Conservation (phyloP, 2,797 vertebrate genomes). For the Momotus momota region DNA sequence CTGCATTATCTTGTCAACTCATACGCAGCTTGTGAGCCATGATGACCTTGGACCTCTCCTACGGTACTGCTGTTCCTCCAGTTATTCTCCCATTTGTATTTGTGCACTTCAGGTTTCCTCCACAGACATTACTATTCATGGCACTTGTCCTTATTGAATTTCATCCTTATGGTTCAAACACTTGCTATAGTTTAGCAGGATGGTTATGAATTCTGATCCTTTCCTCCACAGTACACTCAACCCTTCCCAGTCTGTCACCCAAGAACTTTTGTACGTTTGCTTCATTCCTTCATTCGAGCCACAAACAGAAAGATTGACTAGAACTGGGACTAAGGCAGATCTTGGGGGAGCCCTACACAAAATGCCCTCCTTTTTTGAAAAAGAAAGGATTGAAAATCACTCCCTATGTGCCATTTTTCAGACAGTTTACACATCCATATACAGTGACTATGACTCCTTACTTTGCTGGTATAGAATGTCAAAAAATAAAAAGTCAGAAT, state of each 20-base stretch:
- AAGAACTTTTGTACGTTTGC: fast-evolving
- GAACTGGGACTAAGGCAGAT: background rate
- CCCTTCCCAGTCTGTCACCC: background rate
- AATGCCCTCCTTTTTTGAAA: background rate
- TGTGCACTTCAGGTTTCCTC: background rate
- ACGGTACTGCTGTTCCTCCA: background rate
- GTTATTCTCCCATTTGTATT: background rate
- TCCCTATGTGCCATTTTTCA: background rate
- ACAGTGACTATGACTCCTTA: background rate
- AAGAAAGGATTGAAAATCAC: background rate
- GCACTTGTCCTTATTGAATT: background rate
- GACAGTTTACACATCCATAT: background rate
- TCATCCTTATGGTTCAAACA: background rate
- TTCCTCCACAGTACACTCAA: background rate
- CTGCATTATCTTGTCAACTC: background rate
- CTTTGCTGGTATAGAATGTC: background rate
- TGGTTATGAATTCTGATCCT: background rate
- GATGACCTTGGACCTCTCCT: slow-evolving; percentile 35
- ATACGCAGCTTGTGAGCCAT: background rate
- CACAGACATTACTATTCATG: background rate
- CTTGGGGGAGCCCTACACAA: background rate
- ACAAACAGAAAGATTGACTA: background rate
- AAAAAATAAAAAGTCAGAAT: background rate
- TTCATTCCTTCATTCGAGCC: background rate
- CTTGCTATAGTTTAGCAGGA: background rate